Evolutionary conservation across 2,113 vertebrate genomes (phyloP).

Genomic region (Origma solitaria): DNA sequence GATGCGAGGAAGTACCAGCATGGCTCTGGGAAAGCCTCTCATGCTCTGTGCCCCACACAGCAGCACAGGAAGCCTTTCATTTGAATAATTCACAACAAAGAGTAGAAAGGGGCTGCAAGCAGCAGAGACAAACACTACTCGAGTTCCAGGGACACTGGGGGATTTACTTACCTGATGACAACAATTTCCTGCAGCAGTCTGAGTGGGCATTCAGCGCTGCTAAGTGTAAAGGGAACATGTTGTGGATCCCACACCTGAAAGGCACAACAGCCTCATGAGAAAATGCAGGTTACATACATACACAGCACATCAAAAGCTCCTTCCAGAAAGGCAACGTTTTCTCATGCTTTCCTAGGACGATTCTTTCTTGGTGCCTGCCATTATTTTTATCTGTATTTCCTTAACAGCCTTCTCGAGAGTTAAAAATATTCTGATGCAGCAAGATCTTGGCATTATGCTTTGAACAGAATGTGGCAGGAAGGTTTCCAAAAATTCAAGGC

Average conservation of each 20-base stretch:
- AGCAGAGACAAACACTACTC: background rate
- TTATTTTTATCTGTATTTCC: constrained; percentile 10
- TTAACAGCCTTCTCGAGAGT: background rate
- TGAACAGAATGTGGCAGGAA: background rate
- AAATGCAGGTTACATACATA: background rate
- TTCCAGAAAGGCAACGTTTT: background rate
- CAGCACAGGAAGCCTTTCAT: constrained; percentile 13
- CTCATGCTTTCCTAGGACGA: background rate
- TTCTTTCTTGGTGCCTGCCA: background rate
- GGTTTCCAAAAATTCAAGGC: background rate
- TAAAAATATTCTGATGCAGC: background rate
- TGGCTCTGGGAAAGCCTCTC: background rate
- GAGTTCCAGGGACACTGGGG: background rate
- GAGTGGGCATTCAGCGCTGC: constrained; percentile 92
- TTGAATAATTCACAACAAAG: background rate
- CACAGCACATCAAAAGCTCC: background rate
- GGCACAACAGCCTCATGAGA: background rate
- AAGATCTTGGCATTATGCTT: background rate
- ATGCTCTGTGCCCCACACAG: background rate
- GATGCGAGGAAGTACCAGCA: background rate
- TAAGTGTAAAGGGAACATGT: constrained; percentile 95
- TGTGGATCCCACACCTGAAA: constrained; percentile 88
- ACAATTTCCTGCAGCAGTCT: constrained; percentile 92
- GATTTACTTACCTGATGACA: constrained; percentile 86
- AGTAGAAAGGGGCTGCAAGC: background rate